Base-by-base conservation (phyloP, 1,140 invertebrate genomes). In the Sminthurides bifidus region DNA sequence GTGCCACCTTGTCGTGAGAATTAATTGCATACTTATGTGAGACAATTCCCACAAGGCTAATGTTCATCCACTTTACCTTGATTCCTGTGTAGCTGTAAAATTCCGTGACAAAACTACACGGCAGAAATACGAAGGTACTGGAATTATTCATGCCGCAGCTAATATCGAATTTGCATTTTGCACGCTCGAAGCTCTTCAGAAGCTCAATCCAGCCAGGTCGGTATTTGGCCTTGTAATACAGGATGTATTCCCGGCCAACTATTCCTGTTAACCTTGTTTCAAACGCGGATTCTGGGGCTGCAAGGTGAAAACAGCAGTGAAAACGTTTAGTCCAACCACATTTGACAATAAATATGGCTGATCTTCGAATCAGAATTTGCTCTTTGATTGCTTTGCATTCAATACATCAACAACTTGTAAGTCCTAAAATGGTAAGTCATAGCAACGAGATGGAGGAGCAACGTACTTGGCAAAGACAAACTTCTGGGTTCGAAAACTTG, bases 121-220 rank as follows among this genome's bases (percentile, higher is more conserved):
- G 63, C 19, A 64, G 26, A 24, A 64, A 64, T 10, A 64, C 45
- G 29, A 56, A 59, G 45, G 55, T 46, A 40, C 46, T 30, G 24
- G 54, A 38, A 21, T 30, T 31, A 37, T 33, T 38, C 19, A 40
- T 19, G 21, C 17, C 10, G 21, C 8, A n/a, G 10, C 14, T 26
- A 19, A n/a, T n/a, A 40, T 60, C 59, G 44, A 50, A 60, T 26
- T 51, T 44, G 43, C 58, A 54, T 52, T 61, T 64, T 40, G 54
- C 50, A 41, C 50, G 12, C 29, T 61, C 63, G 33, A 64, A 64
- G 44, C 58, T 52, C 30, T 30, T 60, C 51, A 61, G 46, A 23
- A 64, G 26, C 30, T 61, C 43, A 5, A 64, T 41, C 63, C 63
- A 64, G 15, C 56, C 56, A n/a, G 63, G 40, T 31, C 58, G 46